These are phyloP conservation scores for Octonoba sinensis DNA, from an alignment of 2,888 invertebrate genomes.

Conservation along the genomic window DNA sequence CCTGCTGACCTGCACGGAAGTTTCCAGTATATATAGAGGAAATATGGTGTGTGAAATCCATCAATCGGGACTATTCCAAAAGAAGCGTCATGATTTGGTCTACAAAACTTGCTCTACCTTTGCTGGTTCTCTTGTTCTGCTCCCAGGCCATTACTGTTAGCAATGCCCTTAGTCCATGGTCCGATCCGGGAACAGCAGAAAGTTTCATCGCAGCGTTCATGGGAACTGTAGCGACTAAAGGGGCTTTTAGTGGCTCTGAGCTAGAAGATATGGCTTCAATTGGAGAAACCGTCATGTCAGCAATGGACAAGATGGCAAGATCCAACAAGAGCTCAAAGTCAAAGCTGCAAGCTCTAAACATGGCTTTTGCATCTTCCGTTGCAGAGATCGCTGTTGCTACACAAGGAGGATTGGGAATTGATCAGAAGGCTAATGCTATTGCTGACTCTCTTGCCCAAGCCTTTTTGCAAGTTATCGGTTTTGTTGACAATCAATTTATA, in stretches of 20 bases:
- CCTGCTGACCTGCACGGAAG: too few relatives aligned
- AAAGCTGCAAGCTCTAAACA: conserved; percentile 21
- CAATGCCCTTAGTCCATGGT: conserved; percentile 4
- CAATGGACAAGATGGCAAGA: conserved; percentile 29
- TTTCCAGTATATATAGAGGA: too few relatives aligned
- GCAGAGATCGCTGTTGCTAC: conserved; percentile 30
- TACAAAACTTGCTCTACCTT: conserved; percentile 10
- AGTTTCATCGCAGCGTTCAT: background rate
- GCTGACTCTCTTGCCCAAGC: conserved; percentile 5
- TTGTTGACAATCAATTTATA: conserved; percentile 9
- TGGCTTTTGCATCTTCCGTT: conserved; percentile 39
- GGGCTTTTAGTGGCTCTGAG: conserved; percentile 6
- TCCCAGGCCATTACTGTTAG: conserved; percentile 2
- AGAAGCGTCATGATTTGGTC: conserved; percentile 11
- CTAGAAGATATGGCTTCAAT: conserved; percentile 29
- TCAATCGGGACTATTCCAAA: background rate
- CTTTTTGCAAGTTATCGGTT: conserved; percentile 19
- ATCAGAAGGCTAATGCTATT: conserved; percentile 17
- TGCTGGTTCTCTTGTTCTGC: conserved; percentile 5
- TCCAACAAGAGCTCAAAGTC: conserved; percentile 16
- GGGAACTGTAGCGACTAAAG: background rate
- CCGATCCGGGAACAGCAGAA: background rate
- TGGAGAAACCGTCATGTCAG: conserved; percentile 3
- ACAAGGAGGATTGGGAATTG: conserved; percentile 5
- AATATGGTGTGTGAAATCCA: too few relatives aligned